These are phyloP conservation scores for Leptatherina wallacei DNA, from an alignment of 2,797 vertebrate genomes.

Conservation along the genomic window DNA sequence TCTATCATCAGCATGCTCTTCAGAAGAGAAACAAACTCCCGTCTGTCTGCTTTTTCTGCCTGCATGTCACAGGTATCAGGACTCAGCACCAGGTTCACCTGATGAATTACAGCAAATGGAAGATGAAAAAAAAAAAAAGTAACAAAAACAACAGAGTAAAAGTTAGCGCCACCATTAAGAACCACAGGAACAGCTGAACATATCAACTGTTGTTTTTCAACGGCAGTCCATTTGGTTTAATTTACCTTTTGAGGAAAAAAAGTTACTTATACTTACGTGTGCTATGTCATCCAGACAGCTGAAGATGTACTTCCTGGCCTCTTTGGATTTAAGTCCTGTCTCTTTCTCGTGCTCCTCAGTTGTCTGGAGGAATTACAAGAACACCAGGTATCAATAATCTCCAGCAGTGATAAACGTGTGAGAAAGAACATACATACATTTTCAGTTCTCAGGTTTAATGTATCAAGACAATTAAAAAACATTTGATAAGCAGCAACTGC, in stretches of 20 bases:
- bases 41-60: slow-evolving; percentile 94
- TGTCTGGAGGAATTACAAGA: slow-evolving; percentile 79
- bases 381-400: neutral
- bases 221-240: neutral
- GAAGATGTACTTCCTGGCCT: slow-evolving; percentile 99
- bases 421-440: neutral
- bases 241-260: fast-evolving
- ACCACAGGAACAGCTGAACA: neutral
- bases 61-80: slow-evolving; percentile 93
- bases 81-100: slow-evolving; percentile 97
- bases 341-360: slow-evolving; percentile 96
- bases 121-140: neutral
- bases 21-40: slow-evolving; percentile 95
- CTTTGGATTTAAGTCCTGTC: slow-evolving; percentile 98
- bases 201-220: neutral
- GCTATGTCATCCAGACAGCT: slow-evolving; percentile 96
- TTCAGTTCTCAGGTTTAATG: neutral
- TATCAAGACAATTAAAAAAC: neutral
- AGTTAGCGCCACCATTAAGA: neutral
- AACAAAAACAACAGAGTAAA: neutral
- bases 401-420: neutral
- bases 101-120: neutral
- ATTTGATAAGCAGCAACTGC: neutral
- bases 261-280: slow-evolving; percentile 89
- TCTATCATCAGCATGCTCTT: slow-evolving; percentile 97